Percentiles rank a stretch among this genome's conserved stretches.
Conservation (phyloP, 2,888 invertebrate species). For the Ditylenchus weischeri region DNA sequence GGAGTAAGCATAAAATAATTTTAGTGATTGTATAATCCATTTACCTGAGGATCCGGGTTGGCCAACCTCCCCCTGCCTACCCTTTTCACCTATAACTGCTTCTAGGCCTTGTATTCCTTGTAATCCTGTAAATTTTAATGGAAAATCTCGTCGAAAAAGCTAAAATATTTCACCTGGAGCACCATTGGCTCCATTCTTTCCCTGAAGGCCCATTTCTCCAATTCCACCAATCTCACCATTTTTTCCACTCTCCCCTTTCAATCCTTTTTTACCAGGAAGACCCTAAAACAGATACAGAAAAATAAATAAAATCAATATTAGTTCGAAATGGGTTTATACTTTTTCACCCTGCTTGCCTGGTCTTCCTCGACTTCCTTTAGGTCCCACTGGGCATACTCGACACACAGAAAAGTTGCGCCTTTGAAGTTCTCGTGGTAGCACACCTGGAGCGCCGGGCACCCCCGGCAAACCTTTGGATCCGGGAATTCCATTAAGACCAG, state of each 20-base stretch:
- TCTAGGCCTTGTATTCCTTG: neutral
- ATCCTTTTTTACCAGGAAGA: neutral
- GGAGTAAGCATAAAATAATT: no score
- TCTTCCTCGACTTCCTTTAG: neutral
- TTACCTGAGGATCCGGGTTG: neutral
- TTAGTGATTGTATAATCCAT: no score
- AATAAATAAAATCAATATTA: neutral
- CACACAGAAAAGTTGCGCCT: neutral
- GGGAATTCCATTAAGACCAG: neutral
- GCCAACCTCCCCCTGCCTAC: neutral
- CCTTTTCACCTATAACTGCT: slow-evolving; percentile 1
- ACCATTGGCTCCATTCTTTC: neutral
- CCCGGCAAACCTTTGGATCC: neutral
- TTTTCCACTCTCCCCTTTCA: slow-evolving; percentile 4
- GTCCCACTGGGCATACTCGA: neutral
- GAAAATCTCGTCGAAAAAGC: no score
- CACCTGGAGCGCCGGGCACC: slow-evolving; percentile 1
- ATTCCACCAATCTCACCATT: neutral
- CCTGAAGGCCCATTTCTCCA: neutral
- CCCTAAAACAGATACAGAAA: neutral
- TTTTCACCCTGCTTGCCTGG: neutral
- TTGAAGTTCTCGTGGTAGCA: neutral
- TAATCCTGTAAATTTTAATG: neutral
- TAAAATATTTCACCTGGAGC: neutral
- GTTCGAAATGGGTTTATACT: neutral